Base-by-base conservation (phyloP, 2,113 vertebrate genomes). In the Passer domesticus region DNA sequence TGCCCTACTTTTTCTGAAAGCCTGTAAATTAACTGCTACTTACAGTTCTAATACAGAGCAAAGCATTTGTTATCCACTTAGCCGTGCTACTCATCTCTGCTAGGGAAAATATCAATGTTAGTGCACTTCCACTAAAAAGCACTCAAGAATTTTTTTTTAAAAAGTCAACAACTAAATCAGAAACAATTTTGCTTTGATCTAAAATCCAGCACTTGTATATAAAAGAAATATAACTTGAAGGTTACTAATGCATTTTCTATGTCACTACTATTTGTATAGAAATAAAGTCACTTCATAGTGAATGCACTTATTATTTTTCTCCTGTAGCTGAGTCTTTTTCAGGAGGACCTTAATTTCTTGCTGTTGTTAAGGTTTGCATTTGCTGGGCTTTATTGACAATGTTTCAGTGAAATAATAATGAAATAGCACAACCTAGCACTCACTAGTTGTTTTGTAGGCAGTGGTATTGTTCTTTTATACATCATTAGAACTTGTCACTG, bases 11-110 rank as follows among this genome's bases (percentile, higher is more conserved):
- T 89, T 91, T 74, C 56, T 90, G 90, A 91, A 91, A 92, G 85
- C 47, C 72, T 88, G 44, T 90, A 95, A 93, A 93, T 96, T 92
- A 92, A 41, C 56, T 92, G 22, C 69, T 91, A 30, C 82, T 94
- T 95, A 80, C 5, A 7, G 41, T 80, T 81, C 55, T 81, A 86
- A 83, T 81, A 70, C 43, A 86, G 59, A 93, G 72, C 39, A 93
- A 91, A 96, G 39, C 52, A 94, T 94, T 93, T 93, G 76, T 93
- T 96, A 95, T 93, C 72, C 79, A 94, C 85, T 96, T 93, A 93
- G 72, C 82, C 74, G 44, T 63, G 35, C 35, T 95, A 67, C 75
- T 95, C 43, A 72, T 85, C 39, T 75, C 60, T 90, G 37, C 64
- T 92, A 46, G 56, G 64, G 72, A 93, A 96, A 88, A 93, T 94